phyloP scores from a whole-genome alignment of 2,113 vertebrate genomes.

The Cnemophilus loriae region DNA sequence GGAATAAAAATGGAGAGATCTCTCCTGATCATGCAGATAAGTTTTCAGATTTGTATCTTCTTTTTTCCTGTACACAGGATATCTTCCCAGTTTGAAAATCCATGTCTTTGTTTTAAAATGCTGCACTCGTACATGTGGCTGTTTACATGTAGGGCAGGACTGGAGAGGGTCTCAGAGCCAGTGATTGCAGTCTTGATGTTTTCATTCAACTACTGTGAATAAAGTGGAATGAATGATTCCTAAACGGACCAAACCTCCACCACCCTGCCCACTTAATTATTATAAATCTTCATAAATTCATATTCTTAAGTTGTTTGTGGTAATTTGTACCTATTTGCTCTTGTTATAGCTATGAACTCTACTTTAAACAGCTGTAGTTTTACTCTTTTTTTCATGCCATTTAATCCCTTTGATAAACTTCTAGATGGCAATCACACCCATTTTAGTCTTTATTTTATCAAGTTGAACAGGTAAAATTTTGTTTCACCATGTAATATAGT shows the following conservation, averaged over 20 bases:
- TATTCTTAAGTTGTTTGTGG: background rate
- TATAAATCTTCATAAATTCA: background rate
- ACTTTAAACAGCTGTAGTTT: background rate
- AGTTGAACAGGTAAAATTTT: background rate
- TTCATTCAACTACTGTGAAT: background rate
- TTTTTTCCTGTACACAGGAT: background rate
- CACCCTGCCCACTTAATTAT: background rate
- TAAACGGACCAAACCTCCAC: background rate
- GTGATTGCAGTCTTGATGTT: background rate
- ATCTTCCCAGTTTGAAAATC: background rate
- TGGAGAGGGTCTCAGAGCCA: background rate
- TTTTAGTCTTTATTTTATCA: background rate
- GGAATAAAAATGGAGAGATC: background rate
- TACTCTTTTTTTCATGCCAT: too few species aligned
- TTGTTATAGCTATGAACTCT: background rate
- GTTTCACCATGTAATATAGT: background rate
- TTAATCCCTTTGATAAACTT: background rate
- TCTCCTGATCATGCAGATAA: background rate
- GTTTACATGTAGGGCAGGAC: background rate
- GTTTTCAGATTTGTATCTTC: background rate
- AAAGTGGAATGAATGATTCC: background rate
- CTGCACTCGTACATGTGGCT: background rate
- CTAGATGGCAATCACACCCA: background rate
- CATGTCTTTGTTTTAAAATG: background rate
- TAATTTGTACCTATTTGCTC: background rate